Conservation (phyloP, 2,888 invertebrate genomes). For the Andrena haemorrhoa region DNA sequence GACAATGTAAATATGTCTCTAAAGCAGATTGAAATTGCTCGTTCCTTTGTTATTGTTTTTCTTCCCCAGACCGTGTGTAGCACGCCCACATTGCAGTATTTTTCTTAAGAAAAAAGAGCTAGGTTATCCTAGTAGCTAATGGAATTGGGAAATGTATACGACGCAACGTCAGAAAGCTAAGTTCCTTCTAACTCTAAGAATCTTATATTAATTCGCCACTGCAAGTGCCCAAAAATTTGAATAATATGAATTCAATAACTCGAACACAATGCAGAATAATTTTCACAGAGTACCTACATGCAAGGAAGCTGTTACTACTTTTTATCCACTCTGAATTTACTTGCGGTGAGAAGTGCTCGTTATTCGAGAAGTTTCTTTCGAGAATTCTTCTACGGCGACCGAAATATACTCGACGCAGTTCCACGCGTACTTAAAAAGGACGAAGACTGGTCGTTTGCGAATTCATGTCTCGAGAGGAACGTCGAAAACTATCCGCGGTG, state of each 20-base stretch:
- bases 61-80: background rate
- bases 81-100: background rate
- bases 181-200: background rate
- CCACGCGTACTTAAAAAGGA: slow-evolving; percentile 7
- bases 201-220: background rate
- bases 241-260: background rate
- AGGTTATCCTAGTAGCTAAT: background rate
- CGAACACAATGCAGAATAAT: background rate
- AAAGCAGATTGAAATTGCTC: background rate
- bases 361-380: background rate
- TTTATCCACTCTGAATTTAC: background rate
- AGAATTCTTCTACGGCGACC: background rate
- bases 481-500: slow-evolving; percentile 27
- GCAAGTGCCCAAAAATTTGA: background rate
- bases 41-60: background rate
- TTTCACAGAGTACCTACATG: background rate
- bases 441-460: slow-evolving; percentile 34
- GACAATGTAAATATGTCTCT: background rate
- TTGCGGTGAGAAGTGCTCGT: background rate
- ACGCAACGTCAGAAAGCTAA: background rate
- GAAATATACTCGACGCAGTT: slow-evolving; percentile 1
- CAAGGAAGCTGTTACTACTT: background rate
- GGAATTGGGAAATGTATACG: background rate
- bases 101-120: slow-evolving; percentile 14
- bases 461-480: slow-evolving; percentile 34